A percentile compares a stretch with the other conserved stretches of the same genome.
Conservation (phyloP, 2,797 vertebrate species). For the Brachyrhaphis roseni region DNA sequence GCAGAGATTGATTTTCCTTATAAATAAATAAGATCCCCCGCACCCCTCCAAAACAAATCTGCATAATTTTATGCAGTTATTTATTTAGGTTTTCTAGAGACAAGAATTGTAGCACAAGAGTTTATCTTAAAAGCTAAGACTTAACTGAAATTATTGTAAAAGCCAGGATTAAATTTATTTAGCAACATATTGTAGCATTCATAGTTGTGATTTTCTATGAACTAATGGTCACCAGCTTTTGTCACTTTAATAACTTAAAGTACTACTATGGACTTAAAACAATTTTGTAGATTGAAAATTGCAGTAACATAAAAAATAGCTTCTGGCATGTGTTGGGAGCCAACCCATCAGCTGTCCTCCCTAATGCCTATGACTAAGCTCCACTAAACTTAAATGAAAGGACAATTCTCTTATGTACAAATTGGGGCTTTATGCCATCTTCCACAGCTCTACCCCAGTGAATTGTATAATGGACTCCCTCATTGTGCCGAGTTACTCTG, state of each 20-base stretch:
- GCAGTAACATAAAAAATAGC: neutral
- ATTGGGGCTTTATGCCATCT: constrained; percentile 27
- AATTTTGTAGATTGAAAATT: constrained; percentile 21
- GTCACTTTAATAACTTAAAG: constrained; percentile 1
- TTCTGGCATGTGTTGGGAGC: neutral
- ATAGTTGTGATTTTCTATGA: neutral
- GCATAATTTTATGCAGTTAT: neutral
- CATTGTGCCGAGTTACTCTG: constrained; percentile 34
- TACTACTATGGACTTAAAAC: constrained; percentile 13
- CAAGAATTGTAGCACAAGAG: neutral
- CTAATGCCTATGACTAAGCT: constrained; percentile 15
- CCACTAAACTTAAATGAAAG: constrained; percentile 1
- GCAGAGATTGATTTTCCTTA: constrained; percentile 5
- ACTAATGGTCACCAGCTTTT: neutral
- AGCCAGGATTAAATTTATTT: neutral
- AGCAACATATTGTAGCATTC: neutral
- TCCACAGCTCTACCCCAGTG: neutral
- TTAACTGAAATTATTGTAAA: neutral
- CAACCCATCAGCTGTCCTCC: neutral
- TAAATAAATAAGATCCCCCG: neutral
- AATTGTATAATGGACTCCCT: constrained; percentile 40
- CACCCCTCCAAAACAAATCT: neutral
- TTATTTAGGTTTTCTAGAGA: neutral
- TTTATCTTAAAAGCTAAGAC: neutral
- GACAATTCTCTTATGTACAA: constrained; percentile 15